phyloP scores from a whole-genome alignment of 1,140 invertebrate genomes.

The Cydia strobilella region DNA sequence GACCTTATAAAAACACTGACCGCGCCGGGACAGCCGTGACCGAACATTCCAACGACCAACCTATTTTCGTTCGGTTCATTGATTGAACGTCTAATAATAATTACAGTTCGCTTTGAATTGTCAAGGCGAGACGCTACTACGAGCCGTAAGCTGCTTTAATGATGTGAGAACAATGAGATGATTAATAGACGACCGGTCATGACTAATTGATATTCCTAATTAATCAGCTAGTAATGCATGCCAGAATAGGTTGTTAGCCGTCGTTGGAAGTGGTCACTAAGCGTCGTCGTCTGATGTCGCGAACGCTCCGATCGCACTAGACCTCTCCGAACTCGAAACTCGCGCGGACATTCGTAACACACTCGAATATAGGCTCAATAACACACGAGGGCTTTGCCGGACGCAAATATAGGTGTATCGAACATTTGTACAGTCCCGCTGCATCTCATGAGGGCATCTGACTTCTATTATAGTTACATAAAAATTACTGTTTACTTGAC shows the following conservation, averaged over 20 bases:
- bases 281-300: conserved; percentile 59
- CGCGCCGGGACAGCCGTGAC: conserved; percentile 70
- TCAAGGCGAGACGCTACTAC: conserved; percentile 21
- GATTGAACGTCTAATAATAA: conserved; percentile 31
- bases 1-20: conserved; percentile 73
- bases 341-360: conserved; percentile 45
- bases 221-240: conserved; percentile 17
- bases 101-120: conserved; percentile 9
- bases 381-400: conserved; percentile 44
- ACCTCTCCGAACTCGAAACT: conserved; percentile 63
- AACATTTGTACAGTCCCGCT: conserved; percentile 16
- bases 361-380: conserved; percentile 41
- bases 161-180: conserved; percentile 18
- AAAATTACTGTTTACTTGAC: not conserved
- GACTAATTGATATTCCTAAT: not conserved
- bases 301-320: conserved; percentile 73
- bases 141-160: conserved; percentile 14
- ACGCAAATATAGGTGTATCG: conserved; percentile 24
- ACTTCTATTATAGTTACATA: not conserved
- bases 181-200: conserved; percentile 17
- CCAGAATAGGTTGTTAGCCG: conserved; percentile 70
- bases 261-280: conserved; percentile 60
- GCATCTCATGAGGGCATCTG: conserved; percentile 30
- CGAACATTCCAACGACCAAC: conserved; percentile 71
- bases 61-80: conserved; percentile 63